Conservation (phyloP, 2,888 invertebrate species). For the Adineta ricciae region DNA sequence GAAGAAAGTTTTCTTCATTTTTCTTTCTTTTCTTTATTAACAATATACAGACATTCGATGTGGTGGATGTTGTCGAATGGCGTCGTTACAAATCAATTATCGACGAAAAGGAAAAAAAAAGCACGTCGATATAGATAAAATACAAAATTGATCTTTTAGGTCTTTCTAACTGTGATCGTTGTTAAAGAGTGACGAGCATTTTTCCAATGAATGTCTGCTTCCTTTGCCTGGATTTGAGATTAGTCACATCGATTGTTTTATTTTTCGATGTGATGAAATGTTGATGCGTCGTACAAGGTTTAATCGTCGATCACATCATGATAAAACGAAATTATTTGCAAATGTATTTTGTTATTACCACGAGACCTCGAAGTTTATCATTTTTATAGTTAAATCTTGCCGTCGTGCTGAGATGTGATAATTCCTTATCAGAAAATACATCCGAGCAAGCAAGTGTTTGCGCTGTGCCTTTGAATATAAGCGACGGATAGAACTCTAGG, state of each 20-base stretch:
- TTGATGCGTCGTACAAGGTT: conserved; percentile 56
- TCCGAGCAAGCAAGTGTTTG: conserved; percentile 86
- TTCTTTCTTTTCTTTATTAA: background rate
- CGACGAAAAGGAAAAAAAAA: background rate
- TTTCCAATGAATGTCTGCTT: too few species aligned
- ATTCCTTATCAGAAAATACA: conserved; percentile 73
- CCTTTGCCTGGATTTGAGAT: too few species aligned
- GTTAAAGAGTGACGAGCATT: too few species aligned
- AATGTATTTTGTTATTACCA: conserved; percentile 83
- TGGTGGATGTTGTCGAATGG: background rate
- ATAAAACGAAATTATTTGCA: conserved; percentile 80
- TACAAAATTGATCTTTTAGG: background rate
- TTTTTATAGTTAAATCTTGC: conserved; percentile 92
- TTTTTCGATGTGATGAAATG: background rate
- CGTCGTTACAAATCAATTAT: background rate
- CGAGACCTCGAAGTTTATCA: conserved; percentile 75
- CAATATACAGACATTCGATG: background rate
- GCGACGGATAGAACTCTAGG: conserved; percentile 84
- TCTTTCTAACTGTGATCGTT: too few species aligned
- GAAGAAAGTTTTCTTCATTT: background rate
- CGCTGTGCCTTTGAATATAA: conserved; percentile 89
- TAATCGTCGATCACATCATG: conserved; percentile 93
- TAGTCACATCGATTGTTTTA: too few species aligned
- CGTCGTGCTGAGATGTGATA: conserved; percentile 76
- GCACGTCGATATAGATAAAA: background rate